A percentile compares a stretch with the other conserved stretches of the same genome.
These are phyloP conservation scores for Alloscopus bannaensis DNA, from an alignment of 2,888 invertebrate species.

Conservation along the genomic window DNA sequence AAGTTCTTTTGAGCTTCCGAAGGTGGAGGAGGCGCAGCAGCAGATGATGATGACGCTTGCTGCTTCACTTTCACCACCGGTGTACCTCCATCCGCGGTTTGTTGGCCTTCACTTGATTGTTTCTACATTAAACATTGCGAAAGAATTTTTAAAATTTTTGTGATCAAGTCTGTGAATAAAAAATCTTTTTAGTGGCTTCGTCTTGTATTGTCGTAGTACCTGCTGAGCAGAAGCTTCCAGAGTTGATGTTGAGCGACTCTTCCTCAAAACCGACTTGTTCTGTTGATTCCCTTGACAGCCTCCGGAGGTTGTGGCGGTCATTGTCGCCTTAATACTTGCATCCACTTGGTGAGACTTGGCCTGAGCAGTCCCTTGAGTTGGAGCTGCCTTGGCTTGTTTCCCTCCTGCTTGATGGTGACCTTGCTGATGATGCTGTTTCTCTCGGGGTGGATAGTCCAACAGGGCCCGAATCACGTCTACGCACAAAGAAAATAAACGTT, in stretches of 20 bases:
- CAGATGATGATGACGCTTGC: conserved; percentile 48
- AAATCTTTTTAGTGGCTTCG: not conserved
- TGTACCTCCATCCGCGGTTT: conserved; percentile 17
- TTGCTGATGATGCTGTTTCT: conserved; percentile 32
- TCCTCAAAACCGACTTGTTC: conserved; percentile 72
- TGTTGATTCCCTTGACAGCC: no score
- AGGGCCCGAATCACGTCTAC: conserved; percentile 95
- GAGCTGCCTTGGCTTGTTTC: conserved; percentile 57
- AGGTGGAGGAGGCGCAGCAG: conserved; percentile 44
- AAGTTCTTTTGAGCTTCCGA: conserved; percentile 58
- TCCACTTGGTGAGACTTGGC: conserved; percentile 34
- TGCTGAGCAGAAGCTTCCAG: conserved; percentile 65
- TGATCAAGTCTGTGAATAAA: not conserved
- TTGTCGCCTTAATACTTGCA: conserved; percentile 50
- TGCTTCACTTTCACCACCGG: conserved; percentile 54
- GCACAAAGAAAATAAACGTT: no score
- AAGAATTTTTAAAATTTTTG: not conserved
- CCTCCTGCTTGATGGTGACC: conserved; percentile 31
- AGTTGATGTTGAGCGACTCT: conserved; percentile 72
- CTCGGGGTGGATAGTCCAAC: conserved; percentile 83
- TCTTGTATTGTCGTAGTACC: conserved; percentile 19
- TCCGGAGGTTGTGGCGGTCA: not conserved
- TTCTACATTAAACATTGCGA: not conserved
- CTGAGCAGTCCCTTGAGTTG: conserved; percentile 37
- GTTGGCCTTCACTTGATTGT: conserved; percentile 37